Evolutionary conservation across 1,140 invertebrate genomes (phyloP), one percentile per base, ranked within the genome.

Genomic region (Phortica variegata): DNA sequence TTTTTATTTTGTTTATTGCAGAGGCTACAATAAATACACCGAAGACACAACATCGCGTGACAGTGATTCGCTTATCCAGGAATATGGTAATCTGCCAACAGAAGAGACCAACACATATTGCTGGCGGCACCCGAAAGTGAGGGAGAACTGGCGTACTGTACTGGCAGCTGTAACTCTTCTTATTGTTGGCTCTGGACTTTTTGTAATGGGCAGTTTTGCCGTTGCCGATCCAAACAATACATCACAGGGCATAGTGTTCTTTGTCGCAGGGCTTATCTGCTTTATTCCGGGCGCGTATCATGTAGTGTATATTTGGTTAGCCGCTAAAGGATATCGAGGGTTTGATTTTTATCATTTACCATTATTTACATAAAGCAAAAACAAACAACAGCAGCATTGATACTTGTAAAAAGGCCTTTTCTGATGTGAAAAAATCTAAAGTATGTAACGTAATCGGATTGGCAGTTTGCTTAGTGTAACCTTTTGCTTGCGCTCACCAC

Each of bases 61-160:
- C 68, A 89, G 86, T 39, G 87, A 90, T 73, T 90, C 88, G 1
- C 79, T 90, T 13, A 90, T 90, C 53, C 86, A 88, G 63, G 86
- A 88, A 77, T 86, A 85, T 71, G 81, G 84, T 13, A 80, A 83
- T 65, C 77, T 82, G 23, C 77, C 72, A 43, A 80, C 80, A 47
- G 82, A 84, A 56, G 81, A 83, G 49, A 77, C 80, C 17, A 80
- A 73, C 48, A 74, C 76, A 71, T 84, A 87, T 49, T 91, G 89
- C 80, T 89, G 87, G 80, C 83, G 84, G 34, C 89, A 91, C 77
- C 89, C 89, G 2, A 90, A 90, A 78, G 85, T 91, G 18, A 77
- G 83, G 55, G 88, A 92, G 69, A 91, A 92, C 70, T 91, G 89
- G 89, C 86, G 87, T 69, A 88, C 90, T 56, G 88, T 92, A 3